Evolutionary conservation across 2,113 vertebrate genomes (phyloP).

Genomic region (Carollia perspicillata): DNA sequence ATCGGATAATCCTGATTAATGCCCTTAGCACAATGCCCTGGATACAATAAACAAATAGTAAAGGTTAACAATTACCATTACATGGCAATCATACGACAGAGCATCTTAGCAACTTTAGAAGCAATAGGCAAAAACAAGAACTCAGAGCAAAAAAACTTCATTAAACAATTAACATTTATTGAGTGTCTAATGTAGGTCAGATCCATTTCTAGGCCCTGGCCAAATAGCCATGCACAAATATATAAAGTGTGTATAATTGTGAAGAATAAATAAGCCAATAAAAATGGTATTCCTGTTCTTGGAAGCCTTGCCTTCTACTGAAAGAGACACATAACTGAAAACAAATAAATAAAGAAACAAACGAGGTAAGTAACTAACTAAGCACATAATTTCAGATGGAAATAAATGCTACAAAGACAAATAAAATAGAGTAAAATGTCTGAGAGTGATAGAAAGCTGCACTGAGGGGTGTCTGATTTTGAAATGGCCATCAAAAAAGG

Average conservation of each 20-base stretch:
- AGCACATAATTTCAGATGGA: not conserved
- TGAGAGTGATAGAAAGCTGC: too few species aligned
- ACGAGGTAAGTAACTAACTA: not conserved
- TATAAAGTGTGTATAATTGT: not conserved
- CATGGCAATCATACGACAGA: not conserved
- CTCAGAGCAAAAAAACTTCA: not conserved
- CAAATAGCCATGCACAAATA: not conserved
- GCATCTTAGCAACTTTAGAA: not conserved
- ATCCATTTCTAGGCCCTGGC: not conserved
- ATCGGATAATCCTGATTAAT: not conserved
- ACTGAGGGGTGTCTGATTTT: accelerated
- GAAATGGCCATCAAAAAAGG: not conserved
- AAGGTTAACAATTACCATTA: not conserved
- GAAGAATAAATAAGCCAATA: not conserved
- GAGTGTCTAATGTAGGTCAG: not conserved
- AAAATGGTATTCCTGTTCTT: not conserved
- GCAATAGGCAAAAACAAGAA: not conserved
- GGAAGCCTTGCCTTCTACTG: not conserved
- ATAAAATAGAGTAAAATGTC: not conserved
- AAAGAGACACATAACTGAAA: not conserved
- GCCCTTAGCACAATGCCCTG: not conserved
- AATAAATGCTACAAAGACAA: not conserved
- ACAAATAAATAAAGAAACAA: not conserved
- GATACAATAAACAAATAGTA: not conserved
- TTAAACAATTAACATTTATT: not conserved